Evolutionary conservation across 2,113 vertebrate species (phyloP).

Genomic region (Myotis yumanensis): DNA sequence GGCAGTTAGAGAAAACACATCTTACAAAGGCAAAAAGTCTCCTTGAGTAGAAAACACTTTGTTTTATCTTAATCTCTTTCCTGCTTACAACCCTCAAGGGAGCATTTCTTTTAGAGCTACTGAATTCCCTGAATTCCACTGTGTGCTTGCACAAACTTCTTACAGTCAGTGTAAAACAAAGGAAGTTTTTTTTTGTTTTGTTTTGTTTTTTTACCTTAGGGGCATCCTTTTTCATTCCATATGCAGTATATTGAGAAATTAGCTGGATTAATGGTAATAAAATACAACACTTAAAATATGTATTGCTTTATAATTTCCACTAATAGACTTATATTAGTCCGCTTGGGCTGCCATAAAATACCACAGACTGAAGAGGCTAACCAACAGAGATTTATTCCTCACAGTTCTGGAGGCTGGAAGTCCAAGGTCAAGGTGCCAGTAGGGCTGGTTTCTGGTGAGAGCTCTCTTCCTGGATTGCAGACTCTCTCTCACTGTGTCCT

Average conservation of each 20-base stretch:
- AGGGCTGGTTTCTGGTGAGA: background rate
- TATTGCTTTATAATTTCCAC: background rate
- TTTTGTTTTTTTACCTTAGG: background rate
- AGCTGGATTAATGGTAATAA: background rate
- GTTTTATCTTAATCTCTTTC: constrained; percentile 35
- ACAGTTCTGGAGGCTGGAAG: background rate
- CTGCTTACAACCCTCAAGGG: background rate
- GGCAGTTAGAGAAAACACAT: background rate
- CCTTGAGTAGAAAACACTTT: background rate
- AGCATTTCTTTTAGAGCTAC: constrained; percentile 27
- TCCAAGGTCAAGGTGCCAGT: background rate
- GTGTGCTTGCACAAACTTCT: constrained; percentile 34
- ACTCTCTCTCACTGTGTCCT: background rate
- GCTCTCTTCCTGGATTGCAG: background rate
- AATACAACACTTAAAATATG: background rate
- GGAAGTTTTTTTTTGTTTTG: background rate
- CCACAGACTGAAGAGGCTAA: background rate
- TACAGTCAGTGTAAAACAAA: constrained; percentile 44
- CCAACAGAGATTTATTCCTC: background rate
- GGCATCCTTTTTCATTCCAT: background rate
- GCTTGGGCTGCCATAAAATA: background rate
- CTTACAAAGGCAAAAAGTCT: constrained; percentile 12
- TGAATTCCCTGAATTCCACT: constrained; percentile 53
- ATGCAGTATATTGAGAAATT: background rate
- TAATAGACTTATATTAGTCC: background rate